phyloP scores from a whole-genome alignment of 2,797 vertebrate species.

The Acipenser transmontanus region DNA sequence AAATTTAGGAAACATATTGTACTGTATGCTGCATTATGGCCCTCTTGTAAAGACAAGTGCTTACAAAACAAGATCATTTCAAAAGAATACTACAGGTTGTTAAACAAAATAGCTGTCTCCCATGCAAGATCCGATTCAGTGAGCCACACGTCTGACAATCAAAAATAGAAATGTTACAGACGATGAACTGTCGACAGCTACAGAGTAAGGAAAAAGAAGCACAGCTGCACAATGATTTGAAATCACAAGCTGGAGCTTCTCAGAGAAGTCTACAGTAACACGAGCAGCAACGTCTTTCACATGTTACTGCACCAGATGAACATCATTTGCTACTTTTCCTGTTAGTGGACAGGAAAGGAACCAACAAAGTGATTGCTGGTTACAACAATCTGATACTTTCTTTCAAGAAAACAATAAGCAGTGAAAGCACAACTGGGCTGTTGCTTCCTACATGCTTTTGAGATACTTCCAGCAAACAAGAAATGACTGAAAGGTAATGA shows the following conservation, averaged over 20 bases:
- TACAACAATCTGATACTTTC: constrained; percentile 38
- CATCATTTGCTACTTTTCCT: constrained; percentile 47
- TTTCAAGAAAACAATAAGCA: constrained; percentile 23
- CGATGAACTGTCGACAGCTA: background rate
- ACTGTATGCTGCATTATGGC: background rate
- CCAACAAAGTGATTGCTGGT: constrained; percentile 19
- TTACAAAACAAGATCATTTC: background rate
- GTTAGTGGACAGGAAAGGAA: constrained; percentile 45
- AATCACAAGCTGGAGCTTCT: constrained; percentile 56
- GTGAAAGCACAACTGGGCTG: background rate
- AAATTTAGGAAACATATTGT: background rate
- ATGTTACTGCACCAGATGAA: constrained; percentile 60
- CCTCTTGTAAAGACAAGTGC: background rate
- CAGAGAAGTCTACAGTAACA: constrained; percentile 57
- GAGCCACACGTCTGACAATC: background rate
- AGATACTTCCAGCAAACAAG: constrained; percentile 5
- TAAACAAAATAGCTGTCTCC: background rate
- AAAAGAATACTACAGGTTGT: background rate
- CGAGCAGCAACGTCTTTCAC: constrained; percentile 64
- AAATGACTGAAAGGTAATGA: constrained; percentile 14
- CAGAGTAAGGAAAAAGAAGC: constrained; percentile 22
- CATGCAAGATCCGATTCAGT: background rate
- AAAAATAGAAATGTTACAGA: background rate
- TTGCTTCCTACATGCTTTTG: background rate
- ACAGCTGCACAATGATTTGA: constrained; percentile 46